Percentiles rank a stretch among this genome's conserved stretches.
phyloP scores from a whole-genome alignment of 2,797 vertebrate genomes.

The Myripristis murdjan region DNA sequence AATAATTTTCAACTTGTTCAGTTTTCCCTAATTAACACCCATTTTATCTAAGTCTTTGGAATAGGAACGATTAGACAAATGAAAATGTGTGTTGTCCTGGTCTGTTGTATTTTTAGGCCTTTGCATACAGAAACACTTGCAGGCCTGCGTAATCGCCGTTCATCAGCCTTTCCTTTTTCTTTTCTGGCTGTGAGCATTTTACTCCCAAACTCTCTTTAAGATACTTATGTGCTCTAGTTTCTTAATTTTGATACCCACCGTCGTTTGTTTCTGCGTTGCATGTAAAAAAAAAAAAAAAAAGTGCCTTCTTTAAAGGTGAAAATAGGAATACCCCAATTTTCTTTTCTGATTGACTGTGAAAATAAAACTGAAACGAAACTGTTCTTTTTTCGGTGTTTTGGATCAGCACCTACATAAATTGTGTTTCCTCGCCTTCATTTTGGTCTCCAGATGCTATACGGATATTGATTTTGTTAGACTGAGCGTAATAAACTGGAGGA shows the following conservation, averaged over 20 bases:
- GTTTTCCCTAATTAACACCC: constrained; percentile 48
- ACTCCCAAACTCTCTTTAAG: constrained; percentile 5
- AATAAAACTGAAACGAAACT: constrained; percentile 54
- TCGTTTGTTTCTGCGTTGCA: constrained; percentile 32
- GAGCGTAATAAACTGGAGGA: constrained; percentile 4
- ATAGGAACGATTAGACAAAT: constrained; percentile 39
- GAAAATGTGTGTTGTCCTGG: constrained; percentile 24
- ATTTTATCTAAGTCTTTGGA: constrained; percentile 54
- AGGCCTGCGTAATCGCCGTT: too few species aligned
- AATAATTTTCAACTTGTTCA: constrained; percentile 43
- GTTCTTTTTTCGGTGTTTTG: not conserved
- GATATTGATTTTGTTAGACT: not conserved
- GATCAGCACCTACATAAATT: not conserved
- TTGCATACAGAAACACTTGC: constrained; percentile 36
- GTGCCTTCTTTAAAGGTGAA: constrained; percentile 44
- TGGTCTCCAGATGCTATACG: not conserved
- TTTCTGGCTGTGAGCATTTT: too few species aligned
- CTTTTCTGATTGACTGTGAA: constrained; percentile 65
- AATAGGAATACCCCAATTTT: constrained; percentile 36
- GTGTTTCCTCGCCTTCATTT: not conserved
- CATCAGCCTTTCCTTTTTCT: too few species aligned
- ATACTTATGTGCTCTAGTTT: constrained; percentile 2
- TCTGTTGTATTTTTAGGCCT: constrained; percentile 49
- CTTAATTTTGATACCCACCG: constrained; percentile 43
- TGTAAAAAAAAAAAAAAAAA: constrained; percentile 6